phyloP scores from a whole-genome alignment of 1,140 invertebrate genomes.

The Ericerus pela region DNA sequence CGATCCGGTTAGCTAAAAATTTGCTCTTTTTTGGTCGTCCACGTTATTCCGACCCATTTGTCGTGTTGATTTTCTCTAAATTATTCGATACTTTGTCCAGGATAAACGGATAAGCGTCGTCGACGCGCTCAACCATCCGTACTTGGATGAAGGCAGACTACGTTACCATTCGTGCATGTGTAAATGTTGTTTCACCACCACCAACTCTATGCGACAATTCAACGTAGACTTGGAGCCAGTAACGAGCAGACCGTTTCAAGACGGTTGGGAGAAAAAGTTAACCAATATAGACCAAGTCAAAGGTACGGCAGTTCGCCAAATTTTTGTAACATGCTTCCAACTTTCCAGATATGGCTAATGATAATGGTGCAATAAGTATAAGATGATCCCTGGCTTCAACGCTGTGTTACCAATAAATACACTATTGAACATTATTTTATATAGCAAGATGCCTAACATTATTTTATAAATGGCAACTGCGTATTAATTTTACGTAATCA shows the following conservation, averaged over 20 bases:
- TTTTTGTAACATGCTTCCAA: background rate
- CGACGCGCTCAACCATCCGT: conserved; percentile 88
- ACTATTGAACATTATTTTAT: no score
- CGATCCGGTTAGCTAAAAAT: conserved; percentile 90
- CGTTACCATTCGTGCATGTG: conserved; percentile 99
- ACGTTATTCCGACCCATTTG: no score
- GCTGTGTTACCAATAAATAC: no score
- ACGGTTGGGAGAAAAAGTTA: conserved; percentile 86
- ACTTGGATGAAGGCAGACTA: conserved; percentile 90
- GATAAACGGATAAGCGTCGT: conserved; percentile 87
- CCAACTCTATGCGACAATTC: conserved; percentile 64
- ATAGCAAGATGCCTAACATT: no score
- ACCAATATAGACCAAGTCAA: conserved; percentile 84
- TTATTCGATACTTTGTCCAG: conserved; percentile 32
- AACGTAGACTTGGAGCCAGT: conserved; percentile 84
- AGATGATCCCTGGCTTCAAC: no score
- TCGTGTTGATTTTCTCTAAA: no score
- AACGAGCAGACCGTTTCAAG: conserved; percentile 76
- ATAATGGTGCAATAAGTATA: no score
- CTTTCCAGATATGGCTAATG: no score
- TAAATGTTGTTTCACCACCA: conserved; percentile 80
- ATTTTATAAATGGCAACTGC: no score
- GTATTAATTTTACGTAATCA: no score
- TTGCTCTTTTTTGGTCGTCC: no score
- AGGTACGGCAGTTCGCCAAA: conserved; percentile 42